phyloP scores from a whole-genome alignment of 2,113 vertebrate species.

The Brachirus orientalis region DNA sequence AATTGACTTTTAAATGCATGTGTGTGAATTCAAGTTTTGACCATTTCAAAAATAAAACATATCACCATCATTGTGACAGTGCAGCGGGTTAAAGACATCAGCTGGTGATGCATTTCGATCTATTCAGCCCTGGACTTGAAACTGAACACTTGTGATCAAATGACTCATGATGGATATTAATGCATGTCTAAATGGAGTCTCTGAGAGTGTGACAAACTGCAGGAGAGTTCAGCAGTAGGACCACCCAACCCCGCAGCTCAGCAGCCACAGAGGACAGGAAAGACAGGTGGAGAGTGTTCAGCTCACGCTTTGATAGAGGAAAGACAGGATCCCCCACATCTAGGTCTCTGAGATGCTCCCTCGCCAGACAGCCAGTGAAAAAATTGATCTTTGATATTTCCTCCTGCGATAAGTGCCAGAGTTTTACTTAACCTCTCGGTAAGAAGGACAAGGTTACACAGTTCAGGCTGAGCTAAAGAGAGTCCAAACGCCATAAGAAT shows the following conservation, averaged over 20 bases:
- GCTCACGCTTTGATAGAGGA: background rate
- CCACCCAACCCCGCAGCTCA: constrained; percentile 32
- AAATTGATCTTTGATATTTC: constrained; percentile 22
- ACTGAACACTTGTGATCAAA: no score
- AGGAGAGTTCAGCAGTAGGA: constrained; percentile 34
- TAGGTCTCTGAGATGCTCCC: constrained; percentile 24
- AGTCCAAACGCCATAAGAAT: background rate
- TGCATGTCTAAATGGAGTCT: background rate
- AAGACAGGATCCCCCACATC: constrained; percentile 35
- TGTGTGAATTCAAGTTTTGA: no score
- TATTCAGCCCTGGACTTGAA: no score
- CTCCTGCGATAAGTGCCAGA: constrained; percentile 18
- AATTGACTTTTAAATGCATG: no score
- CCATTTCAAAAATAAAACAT: no score
- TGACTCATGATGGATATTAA: no score
- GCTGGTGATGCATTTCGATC: no score
- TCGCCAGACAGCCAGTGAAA: background rate
- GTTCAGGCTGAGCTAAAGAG: constrained; percentile 10
- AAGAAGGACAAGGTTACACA: constrained; percentile 21
- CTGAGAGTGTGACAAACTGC: background rate
- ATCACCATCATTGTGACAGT: no score
- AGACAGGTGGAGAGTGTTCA: constrained; percentile 35
- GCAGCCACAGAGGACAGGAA: constrained; percentile 50
- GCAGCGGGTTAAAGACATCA: no score
- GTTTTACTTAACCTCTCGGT: constrained; percentile 31